Conservation (phyloP, 2,888 invertebrate genomes). For the Escarpia spicata region DNA sequence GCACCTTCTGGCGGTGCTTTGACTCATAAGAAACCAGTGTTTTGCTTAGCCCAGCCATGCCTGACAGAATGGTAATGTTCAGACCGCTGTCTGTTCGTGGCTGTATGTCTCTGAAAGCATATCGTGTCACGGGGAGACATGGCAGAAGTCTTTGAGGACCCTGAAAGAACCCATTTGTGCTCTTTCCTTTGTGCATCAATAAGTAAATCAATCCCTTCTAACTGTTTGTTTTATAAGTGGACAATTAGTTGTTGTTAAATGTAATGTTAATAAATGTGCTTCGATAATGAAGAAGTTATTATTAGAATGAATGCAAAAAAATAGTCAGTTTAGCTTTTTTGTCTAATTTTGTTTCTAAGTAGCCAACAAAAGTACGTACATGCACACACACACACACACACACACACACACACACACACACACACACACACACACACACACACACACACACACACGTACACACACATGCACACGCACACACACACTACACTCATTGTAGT, state of each 20-base stretch:
- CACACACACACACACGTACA: no score
- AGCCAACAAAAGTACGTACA: no score
- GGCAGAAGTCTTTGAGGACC: not conserved
- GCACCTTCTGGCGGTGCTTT: not conserved
- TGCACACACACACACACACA: no score
- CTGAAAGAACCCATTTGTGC: not conserved
- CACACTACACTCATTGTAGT: no score
- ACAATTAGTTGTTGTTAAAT: not conserved
- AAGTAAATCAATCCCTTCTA: not conserved
- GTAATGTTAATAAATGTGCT: not conserved
- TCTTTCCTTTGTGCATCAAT: not conserved
- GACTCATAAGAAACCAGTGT: not conserved
- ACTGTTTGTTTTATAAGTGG: not conserved
- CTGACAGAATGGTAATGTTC: not conserved
- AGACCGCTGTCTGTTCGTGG: not conserved
- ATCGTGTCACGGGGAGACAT: not conserved
- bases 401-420: no score
- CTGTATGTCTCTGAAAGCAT: not conserved
- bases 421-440: no score
- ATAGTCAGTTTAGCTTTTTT: not conserved
- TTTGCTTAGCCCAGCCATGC: not conserved
- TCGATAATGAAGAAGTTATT: not conserved
- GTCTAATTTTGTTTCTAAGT: not conserved
- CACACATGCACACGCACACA: no score
- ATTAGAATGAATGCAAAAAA: not conserved